Conservation (phyloP, 2,888 invertebrate genomes). For the Cheilosia impressa region DNA sequence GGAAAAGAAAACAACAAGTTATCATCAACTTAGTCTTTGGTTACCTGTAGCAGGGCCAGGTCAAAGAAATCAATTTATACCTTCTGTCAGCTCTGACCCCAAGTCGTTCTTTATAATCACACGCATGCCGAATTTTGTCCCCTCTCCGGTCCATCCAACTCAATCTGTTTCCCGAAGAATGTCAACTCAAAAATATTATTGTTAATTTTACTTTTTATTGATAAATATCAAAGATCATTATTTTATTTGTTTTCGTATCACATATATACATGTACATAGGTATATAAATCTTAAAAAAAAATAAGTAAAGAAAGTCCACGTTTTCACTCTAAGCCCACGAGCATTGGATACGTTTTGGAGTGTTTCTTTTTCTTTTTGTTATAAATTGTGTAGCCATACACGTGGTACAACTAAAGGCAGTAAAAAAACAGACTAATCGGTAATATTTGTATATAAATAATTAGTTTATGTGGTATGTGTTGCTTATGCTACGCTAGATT, state of each 20-base stretch:
- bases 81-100: no score
- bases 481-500: constrained; percentile 78
- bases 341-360: neutral
- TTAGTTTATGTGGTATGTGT: constrained; percentile 3
- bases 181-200: constrained; percentile 21
- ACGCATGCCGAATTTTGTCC: no score
- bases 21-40: no score
- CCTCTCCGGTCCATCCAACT: no score
- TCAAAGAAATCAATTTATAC: no score
- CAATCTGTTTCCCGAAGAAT: neutral
- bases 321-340: constrained; percentile 5
- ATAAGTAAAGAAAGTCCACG: neutral
- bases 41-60: no score
- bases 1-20: no score
- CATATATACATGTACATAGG: constrained; percentile 49
- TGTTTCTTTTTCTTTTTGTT: neutral
- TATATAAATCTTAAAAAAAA: constrained; percentile 37
- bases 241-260: constrained; percentile 63
- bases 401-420: constrained; percentile 4
- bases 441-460: constrained; percentile 62
- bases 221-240: constrained; percentile 53
- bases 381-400: neutral
- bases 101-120: no score
- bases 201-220: constrained; percentile 33
- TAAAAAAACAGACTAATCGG: constrained; percentile 42